phyloP scores from a whole-genome alignment of 2,113 vertebrate species.

The Perca flavescens region DNA sequence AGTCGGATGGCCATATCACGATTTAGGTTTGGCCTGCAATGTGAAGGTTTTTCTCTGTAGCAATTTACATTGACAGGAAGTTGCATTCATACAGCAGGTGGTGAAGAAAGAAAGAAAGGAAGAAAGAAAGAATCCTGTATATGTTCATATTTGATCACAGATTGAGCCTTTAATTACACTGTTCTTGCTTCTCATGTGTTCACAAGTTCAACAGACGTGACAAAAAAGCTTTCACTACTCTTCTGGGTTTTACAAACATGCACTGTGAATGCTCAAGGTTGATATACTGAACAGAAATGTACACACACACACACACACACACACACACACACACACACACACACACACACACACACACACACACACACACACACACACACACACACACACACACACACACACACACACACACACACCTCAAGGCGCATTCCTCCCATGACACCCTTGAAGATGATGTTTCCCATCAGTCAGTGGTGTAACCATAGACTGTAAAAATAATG shows the following conservation, averaged over 20 bases:
- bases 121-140: background rate
- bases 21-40: background rate
- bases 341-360: too few species aligned
- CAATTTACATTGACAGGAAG: conserved; percentile 33
- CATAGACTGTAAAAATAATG: too few species aligned
- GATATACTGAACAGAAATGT: conserved; percentile 9
- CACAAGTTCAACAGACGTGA: conserved; percentile 3
- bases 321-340: conserved; percentile 5
- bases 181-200: conserved; percentile 17
- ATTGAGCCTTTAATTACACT: conserved; percentile 12
- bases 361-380: background rate
- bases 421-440: background rate
- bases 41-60: background rate
- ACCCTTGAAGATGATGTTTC: background rate
- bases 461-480: background rate
- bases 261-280: background rate
- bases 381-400: background rate
- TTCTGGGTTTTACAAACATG: background rate
- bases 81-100: background rate
- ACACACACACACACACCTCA: background rate
- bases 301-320: background rate
- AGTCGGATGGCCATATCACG: background rate
- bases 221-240: background rate
- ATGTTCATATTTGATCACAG: background rate
- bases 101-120: background rate